Base-by-base conservation (phyloP, 2,113 vertebrate genomes). In the Neolamprologus caudopunctatus region DNA sequence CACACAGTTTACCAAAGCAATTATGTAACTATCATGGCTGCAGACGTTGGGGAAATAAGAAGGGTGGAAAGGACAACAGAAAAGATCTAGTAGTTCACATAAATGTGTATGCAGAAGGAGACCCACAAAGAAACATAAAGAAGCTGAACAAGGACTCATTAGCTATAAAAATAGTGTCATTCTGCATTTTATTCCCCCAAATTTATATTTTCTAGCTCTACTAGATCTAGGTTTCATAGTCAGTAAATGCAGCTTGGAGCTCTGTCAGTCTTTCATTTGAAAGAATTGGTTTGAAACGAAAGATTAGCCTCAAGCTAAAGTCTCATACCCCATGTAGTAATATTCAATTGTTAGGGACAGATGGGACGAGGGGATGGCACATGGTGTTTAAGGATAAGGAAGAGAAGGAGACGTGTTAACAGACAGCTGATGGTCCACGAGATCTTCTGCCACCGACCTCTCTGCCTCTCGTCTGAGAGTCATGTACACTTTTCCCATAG, bases 1-100 rank as follows among this genome's bases (percentile, higher is more conserved):
- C 47, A 57, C 94, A 91, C 92, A 94, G 91, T 95, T 96, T 93
- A 94, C 93, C 88, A 87, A 92, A 93, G 57, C 91, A 91, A 91
- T 93, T 91, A 93, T 91, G 92, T 94, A 93, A 83, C 86, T 12
- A 88, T 92, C 84, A 85, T 89, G 85, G 88, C 61, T 88, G 83
- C 84, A 81, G 82, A 89, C 71, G 81, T 89, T 33, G 61, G 31
- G 61, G 78, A 33, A 21, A 75, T 55, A 82, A 84, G 84, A 68
- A 80, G 71, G 81, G 50, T 35, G 51, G 57, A 63, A 24, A 21
- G 31, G 82, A 89, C 50, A 35, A 40, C 33, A 83, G 83, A 19
- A 21, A 75, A 83, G 33, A 75, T 33, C 55, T 53, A 11, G 28
- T 33, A 47, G 14, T 17, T 78, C 9, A 11, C 12, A 26, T 54